Evolutionary conservation across 2,113 vertebrate genomes (phyloP).

Genomic region (Thalassoma bifasciatum): DNA sequence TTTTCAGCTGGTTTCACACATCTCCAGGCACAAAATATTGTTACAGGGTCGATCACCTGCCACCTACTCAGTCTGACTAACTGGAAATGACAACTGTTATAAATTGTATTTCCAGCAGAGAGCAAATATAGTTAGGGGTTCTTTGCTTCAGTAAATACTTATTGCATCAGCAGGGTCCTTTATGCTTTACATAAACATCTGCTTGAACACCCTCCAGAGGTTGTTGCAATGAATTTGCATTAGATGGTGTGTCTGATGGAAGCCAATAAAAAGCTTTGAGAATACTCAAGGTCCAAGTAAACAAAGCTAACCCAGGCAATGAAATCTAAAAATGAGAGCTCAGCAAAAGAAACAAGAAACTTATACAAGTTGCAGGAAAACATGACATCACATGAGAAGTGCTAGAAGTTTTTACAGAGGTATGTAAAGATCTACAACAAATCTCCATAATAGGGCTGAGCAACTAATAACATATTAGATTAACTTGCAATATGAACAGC

Average conservation of each 20-base stretch:
- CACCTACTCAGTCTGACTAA: slow-evolving; percentile 75
- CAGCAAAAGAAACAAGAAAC: background rate
- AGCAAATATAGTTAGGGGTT: slow-evolving; percentile 63
- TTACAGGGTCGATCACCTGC: slow-evolving; percentile 79
- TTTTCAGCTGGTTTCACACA: slow-evolving; percentile 69
- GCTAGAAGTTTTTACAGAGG: too few species aligned
- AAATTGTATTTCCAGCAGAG: slow-evolving; percentile 72
- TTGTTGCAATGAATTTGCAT: slow-evolving; percentile 51
- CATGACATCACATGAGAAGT: too few species aligned
- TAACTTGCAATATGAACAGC: too few species aligned
- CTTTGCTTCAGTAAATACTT: slow-evolving; percentile 69
- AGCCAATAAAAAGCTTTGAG: slow-evolving; percentile 18
- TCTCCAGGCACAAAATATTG: slow-evolving; percentile 70
- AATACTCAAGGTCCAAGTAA: background rate
- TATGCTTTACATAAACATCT: slow-evolving; percentile 69
- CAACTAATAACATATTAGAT: too few species aligned
- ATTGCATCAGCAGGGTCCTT: slow-evolving; percentile 69
- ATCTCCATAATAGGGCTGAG: too few species aligned
- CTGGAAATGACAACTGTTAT: slow-evolving; percentile 80
- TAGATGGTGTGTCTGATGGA: slow-evolving; percentile 26
- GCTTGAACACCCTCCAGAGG: slow-evolving; percentile 64
- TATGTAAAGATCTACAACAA: too few species aligned
- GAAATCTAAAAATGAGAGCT: background rate
- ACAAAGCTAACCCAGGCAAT: background rate
- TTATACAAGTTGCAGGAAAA: background rate